Percentiles rank a stretch among this genome's conserved stretches.
These are phyloP conservation scores for Nymphicus hollandicus DNA, from an alignment of 2,113 vertebrate species.

Conservation along the genomic window DNA sequence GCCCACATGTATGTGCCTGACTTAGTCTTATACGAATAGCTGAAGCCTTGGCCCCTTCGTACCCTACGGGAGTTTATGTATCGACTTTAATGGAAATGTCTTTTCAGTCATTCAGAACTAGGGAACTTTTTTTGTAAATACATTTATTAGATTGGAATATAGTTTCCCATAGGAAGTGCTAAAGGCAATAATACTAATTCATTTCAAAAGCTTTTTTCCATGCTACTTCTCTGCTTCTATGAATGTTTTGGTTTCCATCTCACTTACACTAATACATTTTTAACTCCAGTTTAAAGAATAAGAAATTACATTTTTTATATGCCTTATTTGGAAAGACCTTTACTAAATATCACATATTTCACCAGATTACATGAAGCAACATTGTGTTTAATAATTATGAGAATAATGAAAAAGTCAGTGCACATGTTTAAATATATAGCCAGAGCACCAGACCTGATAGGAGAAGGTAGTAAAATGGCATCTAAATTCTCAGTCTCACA, in stretches of 20 bases:
- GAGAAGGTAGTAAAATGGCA: background rate
- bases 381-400: background rate
- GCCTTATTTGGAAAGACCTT: background rate
- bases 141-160: background rate
- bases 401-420: background rate
- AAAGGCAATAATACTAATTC: background rate
- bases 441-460: background rate
- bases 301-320: background rate
- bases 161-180: background rate
- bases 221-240: background rate
- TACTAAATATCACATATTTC: background rate
- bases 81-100: background rate
- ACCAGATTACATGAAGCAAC: background rate
- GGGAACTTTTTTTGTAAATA: background rate
- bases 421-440: background rate
- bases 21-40: fast-evolving
- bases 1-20: background rate
- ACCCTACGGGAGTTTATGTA: background rate
- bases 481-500: background rate
- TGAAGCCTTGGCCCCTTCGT: background rate
- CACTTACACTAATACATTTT: background rate
- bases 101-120: background rate
- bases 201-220: background rate
- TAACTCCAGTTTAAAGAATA: background rate
- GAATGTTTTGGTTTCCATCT: slow-evolving; percentile 1